phyloP scores from a whole-genome alignment of 2,888 invertebrate species.

The Diplolepis rosae region DNA sequence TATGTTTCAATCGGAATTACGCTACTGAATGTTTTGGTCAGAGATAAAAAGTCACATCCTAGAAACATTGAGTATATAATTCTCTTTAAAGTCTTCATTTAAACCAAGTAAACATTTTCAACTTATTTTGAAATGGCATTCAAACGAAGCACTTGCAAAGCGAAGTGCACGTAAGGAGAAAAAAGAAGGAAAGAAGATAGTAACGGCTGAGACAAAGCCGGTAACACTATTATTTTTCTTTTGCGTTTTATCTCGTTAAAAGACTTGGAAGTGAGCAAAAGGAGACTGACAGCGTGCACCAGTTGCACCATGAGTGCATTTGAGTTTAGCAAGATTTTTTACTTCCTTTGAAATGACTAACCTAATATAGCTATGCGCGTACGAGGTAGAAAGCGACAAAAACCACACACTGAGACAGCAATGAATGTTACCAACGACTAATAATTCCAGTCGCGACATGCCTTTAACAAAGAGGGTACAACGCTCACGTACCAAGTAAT shows the following conservation, averaged over 20 bases:
- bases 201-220: conserved; percentile 1
- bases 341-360: conserved; percentile 16
- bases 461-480: conserved; percentile 56
- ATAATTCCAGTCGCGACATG: conserved; percentile 56
- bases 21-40: background rate
- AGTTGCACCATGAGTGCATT: conserved; percentile 1
- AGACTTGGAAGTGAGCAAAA: conserved; percentile 30
- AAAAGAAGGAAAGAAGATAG: background rate
- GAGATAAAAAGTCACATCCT: background rate
- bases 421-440: conserved; percentile 57
- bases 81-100: background rate
- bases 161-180: background rate
- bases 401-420: conserved; percentile 46
- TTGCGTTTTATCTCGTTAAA: conserved; percentile 22
- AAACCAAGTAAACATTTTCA: conserved; percentile 10
- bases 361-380: background rate
- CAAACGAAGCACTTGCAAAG: conserved; percentile 2
- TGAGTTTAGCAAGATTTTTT: conserved; percentile 13
- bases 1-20: too few relatives aligned
- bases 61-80: background rate
- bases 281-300: conserved; percentile 15
- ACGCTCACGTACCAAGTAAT: conserved; percentile 57
- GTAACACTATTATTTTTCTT: conserved; percentile 7
- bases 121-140: background rate
- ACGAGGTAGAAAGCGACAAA: conserved; percentile 38